Percentiles rank a stretch among this genome's conserved stretches.
Conservation (phyloP, 2,888 invertebrate genomes). For the Vesta saturnalis region DNA sequence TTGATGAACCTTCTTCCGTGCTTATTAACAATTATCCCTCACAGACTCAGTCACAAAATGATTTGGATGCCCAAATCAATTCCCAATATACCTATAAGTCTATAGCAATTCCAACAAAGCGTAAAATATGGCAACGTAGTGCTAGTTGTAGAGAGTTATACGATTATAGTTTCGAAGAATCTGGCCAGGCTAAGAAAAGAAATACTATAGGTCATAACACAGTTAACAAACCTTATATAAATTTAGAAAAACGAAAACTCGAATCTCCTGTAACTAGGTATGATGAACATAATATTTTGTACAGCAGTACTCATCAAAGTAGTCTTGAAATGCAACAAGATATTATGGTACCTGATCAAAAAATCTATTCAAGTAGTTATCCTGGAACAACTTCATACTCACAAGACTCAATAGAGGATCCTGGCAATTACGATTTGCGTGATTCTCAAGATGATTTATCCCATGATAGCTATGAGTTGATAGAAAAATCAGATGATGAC, state of each 20-base stretch:
- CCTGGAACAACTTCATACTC: slow-evolving; percentile 79
- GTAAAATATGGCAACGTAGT: slow-evolving; percentile 78
- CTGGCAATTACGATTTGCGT: slow-evolving; percentile 70
- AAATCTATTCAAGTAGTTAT: slow-evolving; percentile 87
- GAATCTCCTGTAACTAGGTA: slow-evolving; percentile 80
- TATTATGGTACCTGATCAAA: slow-evolving; percentile 71
- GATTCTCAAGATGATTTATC: slow-evolving; percentile 88
- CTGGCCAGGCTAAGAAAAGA: slow-evolving; percentile 72
- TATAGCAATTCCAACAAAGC: slow-evolving; percentile 59
- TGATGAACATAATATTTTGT: slow-evolving; percentile 73
- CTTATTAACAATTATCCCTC: slow-evolving; percentile 55
- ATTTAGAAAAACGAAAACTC: slow-evolving; percentile 62
- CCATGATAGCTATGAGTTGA: slow-evolving; percentile 87
- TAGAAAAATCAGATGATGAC: slow-evolving; percentile 79
- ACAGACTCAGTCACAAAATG: slow-evolving; percentile 62
- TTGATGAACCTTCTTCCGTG: slow-evolving; percentile 47
- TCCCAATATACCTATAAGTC: slow-evolving; percentile 52
- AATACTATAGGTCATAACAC: slow-evolving; percentile 63
- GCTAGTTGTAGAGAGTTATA: slow-evolving; percentile 85
- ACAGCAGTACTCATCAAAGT: slow-evolving; percentile 70
- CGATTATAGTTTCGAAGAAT: slow-evolving; percentile 79
- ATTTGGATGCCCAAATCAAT: slow-evolving; percentile 53
- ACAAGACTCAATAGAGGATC: slow-evolving; percentile 73
- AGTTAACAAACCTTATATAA: slow-evolving; percentile 48
- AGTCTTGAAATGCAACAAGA: slow-evolving; percentile 75